Conservation (phyloP, 2,113 vertebrate species). For the Romanogobio albipinnatus region DNA sequence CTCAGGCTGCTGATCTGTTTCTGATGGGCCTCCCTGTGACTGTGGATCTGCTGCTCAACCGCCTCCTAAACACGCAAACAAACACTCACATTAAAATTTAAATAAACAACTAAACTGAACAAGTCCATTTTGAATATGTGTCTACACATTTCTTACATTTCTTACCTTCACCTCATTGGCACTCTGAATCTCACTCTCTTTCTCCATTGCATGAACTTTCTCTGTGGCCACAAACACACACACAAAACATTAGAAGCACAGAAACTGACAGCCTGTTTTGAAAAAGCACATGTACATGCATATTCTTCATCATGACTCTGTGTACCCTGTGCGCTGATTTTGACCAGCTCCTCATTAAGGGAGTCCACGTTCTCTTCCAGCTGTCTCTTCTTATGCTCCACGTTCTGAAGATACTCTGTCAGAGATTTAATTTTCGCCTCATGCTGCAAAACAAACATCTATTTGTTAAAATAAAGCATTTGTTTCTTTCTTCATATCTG, state of each 20-base stretch:
- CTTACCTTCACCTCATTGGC: slow-evolving; percentile 95
- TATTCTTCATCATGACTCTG: background rate
- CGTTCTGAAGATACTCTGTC: slow-evolving; percentile 95
- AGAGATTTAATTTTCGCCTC: slow-evolving; percentile 97
- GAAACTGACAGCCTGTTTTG: background rate
- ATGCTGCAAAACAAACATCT: slow-evolving; percentile 73
- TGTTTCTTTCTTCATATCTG: background rate
- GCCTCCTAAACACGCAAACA: slow-evolving; percentile 80
- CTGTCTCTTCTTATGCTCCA: slow-evolving; percentile 96
- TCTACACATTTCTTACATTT: slow-evolving; percentile 15
- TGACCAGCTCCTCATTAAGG: slow-evolving; percentile 92
- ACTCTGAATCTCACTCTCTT: slow-evolving; percentile 94
- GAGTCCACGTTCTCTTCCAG: slow-evolving; percentile 95
- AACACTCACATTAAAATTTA: background rate
- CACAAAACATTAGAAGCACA: background rate
- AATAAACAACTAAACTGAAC: background rate
- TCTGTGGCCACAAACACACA: slow-evolving; percentile 70
- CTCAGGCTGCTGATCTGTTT: slow-evolving; percentile 95
- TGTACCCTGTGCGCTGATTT: slow-evolving; percentile 91
- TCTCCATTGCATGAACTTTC: slow-evolving; percentile 97
- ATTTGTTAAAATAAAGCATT: background rate
- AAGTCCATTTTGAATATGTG: background rate
- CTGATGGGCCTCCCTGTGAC: slow-evolving; percentile 93
- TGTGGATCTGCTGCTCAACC: slow-evolving; percentile 95
- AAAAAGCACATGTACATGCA: background rate